Percentiles rank a stretch among this genome's conserved stretches.
These are phyloP conservation scores for Arctia plantaginis DNA, from an alignment of 2,888 invertebrate genomes.

Conservation along the genomic window DNA sequence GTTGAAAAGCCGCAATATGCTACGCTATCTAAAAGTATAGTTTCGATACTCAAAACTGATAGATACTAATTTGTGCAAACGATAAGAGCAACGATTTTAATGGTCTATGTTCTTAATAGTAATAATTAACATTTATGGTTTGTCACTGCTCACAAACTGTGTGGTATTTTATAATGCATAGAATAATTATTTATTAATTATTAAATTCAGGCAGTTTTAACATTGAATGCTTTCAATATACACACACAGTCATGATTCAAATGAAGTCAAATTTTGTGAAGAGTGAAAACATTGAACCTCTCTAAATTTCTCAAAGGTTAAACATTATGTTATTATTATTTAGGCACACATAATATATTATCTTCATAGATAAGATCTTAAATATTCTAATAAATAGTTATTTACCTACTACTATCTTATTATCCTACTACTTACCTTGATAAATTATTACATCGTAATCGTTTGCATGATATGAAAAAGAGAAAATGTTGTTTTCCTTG, in stretches of 20 bases:
- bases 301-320: not conserved
- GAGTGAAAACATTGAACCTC: not conserved
- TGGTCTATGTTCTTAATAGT: not conserved
- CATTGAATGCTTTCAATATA: not conserved
- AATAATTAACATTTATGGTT: not conserved
- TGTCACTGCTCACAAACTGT: not conserved
- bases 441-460: constrained; percentile 27
- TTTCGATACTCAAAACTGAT: constrained; percentile 7
- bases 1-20: constrained; percentile 7
- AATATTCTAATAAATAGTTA: not conserved
- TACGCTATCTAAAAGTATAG: constrained; percentile 15
- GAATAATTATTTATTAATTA: not conserved
- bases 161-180: not conserved
- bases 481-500: constrained; percentile 56
- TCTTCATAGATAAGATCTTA: not conserved
- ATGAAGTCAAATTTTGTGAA: not conserved
- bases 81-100: constrained; percentile 16
- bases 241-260: not conserved
- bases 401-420: constrained; percentile 5
- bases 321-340: not conserved
- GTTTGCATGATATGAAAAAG: constrained; percentile 51
- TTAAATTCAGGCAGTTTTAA: not conserved
- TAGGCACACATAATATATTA: not conserved
- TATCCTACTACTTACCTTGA: not conserved
- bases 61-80: constrained; percentile 11